Percentiles rank a stretch among this genome's conserved stretches.
Conservation (phyloP, 2,113 vertebrate species). For the Genyomyrus donnyi region DNA sequence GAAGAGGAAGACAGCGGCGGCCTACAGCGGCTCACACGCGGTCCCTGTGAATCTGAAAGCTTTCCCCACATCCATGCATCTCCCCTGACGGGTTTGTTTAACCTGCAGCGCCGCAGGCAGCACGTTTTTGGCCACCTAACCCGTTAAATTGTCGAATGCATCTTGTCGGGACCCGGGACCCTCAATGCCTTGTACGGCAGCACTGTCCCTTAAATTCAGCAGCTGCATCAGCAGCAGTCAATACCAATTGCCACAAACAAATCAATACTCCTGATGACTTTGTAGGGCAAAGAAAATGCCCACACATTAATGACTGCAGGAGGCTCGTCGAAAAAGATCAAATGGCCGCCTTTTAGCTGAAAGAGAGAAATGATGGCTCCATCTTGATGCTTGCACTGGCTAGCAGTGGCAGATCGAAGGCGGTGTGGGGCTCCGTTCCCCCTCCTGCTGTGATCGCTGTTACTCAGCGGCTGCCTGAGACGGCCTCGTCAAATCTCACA, state of each 20-base stretch:
- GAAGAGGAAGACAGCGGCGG: neutral
- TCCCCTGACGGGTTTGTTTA: neutral
- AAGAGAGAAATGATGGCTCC: neutral
- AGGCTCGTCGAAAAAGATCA: conserved; percentile 63
- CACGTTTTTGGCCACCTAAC: conserved; percentile 8
- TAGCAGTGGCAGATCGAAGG: conserved; percentile 15
- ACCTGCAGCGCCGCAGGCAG: neutral
- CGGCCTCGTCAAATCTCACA: conserved; percentile 39
- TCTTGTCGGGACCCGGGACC: conserved; percentile 5
- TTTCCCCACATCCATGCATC: neutral
- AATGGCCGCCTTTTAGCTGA: conserved; percentile 28
- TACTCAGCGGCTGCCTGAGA: conserved; percentile 47
- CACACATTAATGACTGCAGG: conserved; percentile 43
- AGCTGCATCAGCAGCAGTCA: conserved; percentile 61
- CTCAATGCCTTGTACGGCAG: conserved; percentile 7
- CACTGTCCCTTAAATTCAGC: conserved; percentile 61
- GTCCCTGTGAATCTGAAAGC: neutral
- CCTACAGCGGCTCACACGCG: neutral
- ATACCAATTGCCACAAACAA: conserved; percentile 70
- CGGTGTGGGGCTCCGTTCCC: conserved; percentile 2
- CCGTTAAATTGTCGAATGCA: conserved; percentile 20
- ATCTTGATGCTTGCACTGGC: conserved; percentile 3
- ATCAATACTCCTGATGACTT: conserved; percentile 65
- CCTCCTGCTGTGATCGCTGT: conserved; percentile 33
- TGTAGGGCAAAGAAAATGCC: conserved; percentile 59